Evolutionary conservation across 2,888 invertebrate genomes (phyloP).

Genomic region (Peribatodes rhomboidaria): DNA sequence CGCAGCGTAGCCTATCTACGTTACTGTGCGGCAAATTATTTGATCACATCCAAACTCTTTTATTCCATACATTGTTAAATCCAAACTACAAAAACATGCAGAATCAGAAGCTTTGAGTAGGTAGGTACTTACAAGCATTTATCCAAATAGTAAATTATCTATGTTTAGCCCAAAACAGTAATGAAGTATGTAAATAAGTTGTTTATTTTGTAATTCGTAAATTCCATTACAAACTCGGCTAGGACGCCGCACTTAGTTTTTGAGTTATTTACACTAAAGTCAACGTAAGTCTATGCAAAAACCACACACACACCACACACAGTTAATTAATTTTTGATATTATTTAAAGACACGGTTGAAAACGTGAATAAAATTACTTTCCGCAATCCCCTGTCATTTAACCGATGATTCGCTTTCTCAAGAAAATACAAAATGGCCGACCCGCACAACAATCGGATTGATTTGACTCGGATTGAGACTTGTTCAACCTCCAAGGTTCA

Average conservation of each 20-base stretch:
- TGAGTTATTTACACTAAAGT: conserved; percentile 27
- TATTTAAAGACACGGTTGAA: conserved; percentile 39
- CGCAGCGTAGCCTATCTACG: too few species aligned
- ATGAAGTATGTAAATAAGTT: too few species aligned
- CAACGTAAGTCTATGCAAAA: conserved; percentile 20
- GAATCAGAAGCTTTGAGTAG: neutral
- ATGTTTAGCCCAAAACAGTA: too few species aligned
- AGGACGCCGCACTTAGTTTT: conserved; percentile 34
- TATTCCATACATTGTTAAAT: neutral
- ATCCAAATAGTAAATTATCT: conserved; percentile 5
- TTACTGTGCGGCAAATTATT: too few species aligned
- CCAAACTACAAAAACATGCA: conserved; percentile 14
- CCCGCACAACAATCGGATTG: conserved; percentile 57
- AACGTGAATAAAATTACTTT: conserved; percentile 63
- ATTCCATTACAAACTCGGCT: conserved; percentile 16
- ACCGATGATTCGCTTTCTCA: conserved; percentile 50
- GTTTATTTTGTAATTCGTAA: conserved; percentile 23
- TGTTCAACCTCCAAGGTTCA: conserved; percentile 28
- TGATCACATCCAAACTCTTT: neutral
- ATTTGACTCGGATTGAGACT: conserved; percentile 26
- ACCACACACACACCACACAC: conserved; percentile 27
- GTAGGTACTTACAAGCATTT: conserved; percentile 41
- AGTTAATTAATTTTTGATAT: conserved; percentile 4
- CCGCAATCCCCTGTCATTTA: conserved; percentile 66
- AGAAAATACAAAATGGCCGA: conserved; percentile 82